Conservation (phyloP, 2,888 invertebrate genomes). For the Cerceris rybyensis region DNA sequence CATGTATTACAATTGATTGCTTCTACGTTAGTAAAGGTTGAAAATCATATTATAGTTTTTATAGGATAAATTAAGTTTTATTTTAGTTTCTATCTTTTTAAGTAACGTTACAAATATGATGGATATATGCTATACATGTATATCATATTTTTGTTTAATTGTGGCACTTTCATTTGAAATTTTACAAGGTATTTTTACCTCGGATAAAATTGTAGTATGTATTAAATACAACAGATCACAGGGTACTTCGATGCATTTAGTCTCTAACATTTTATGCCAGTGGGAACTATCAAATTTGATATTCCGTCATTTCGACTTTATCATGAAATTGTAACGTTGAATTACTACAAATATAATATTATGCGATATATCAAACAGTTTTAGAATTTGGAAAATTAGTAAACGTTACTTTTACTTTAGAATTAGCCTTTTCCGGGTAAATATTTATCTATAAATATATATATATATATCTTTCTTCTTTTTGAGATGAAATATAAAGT, state of each 20-base stretch:
- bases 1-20: conserved; percentile 60
- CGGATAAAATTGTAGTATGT: conserved; percentile 4
- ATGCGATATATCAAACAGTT: too few species aligned
- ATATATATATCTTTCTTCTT: neutral
- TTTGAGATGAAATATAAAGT: neutral
- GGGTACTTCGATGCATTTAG: conserved; percentile 20
- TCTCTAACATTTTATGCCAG: too few species aligned
- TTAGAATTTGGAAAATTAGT: too few species aligned
- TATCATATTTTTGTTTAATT: neutral
- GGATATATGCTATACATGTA: neutral
- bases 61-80: neutral
- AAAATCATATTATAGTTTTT: neutral
- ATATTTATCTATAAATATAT: too few species aligned
- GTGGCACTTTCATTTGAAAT: neutral
- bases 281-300: too few species aligned
- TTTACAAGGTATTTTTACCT: conserved; percentile 1
- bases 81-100: neutral
- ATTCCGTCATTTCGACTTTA: too few species aligned
- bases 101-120: neutral
- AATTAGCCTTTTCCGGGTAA: too few species aligned
- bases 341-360: too few species aligned
- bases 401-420: too few species aligned
- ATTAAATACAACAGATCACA: conserved; percentile 21
- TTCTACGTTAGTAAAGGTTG: conserved; percentile 29
- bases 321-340: too few species aligned